phyloP scores from a whole-genome alignment of 2,797 vertebrate genomes.

The Gymnopithys bicolor region DNA sequence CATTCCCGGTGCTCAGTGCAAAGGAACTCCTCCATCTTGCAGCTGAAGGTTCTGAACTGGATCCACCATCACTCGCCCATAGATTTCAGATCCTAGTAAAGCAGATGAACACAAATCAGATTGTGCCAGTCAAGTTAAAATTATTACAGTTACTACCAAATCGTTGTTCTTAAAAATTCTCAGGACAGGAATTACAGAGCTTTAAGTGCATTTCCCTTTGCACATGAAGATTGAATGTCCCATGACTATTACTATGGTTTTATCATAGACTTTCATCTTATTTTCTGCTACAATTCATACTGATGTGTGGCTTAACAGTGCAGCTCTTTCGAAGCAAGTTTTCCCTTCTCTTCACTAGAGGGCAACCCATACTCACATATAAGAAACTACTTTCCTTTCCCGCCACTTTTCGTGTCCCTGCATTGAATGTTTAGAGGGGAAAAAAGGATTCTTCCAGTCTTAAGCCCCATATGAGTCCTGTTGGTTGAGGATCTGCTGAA shows the following conservation, averaged over 20 bases:
- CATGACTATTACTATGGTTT: not conserved
- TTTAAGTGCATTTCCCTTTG: not conserved
- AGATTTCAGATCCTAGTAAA: slow-evolving; percentile 79
- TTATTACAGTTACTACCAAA: not conserved
- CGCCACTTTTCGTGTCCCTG: too few species aligned
- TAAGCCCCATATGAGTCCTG: too few species aligned
- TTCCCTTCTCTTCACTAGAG: slow-evolving; percentile 35
- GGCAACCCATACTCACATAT: not conserved
- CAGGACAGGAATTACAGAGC: not conserved
- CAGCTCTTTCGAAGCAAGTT: not conserved
- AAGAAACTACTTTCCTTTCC: not conserved
- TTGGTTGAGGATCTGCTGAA: too few species aligned
- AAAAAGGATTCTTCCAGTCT: too few species aligned
- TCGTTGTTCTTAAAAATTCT: not conserved
- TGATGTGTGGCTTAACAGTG: fast-evolving
- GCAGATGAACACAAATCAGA: not conserved
- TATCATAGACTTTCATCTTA: not conserved
- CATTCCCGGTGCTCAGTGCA: slow-evolving; percentile 83
- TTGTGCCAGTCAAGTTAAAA: not conserved
- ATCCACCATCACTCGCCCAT: slow-evolving; percentile 82
- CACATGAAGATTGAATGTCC: not conserved
- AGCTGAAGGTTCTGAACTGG: slow-evolving; percentile 87
- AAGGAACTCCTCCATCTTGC: slow-evolving; percentile 84
- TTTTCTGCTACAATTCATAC: not conserved
- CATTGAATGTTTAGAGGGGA: too few species aligned